Percentiles rank a stretch among this genome's conserved stretches.
These are phyloP conservation scores for Tupaia tana DNA, from an alignment of 2,113 vertebrate species.

Conservation along the genomic window DNA sequence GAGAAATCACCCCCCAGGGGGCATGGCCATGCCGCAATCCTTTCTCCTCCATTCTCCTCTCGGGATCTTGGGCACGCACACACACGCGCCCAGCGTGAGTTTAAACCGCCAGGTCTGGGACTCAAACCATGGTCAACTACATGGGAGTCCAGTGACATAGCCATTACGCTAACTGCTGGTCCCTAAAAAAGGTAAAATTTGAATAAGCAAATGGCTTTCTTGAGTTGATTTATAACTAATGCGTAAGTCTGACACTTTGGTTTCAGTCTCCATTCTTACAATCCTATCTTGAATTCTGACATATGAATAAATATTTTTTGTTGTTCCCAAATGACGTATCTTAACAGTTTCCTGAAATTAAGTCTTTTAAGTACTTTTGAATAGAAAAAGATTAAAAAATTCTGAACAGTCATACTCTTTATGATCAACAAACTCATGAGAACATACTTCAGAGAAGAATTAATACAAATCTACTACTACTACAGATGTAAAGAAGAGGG, in stretches of 20 bases:
- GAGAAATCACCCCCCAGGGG: too few relatives aligned
- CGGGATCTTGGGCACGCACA: too few relatives aligned
- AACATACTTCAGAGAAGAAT: not conserved
- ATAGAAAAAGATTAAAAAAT: conserved; percentile 13
- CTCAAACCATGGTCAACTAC: too few relatives aligned
- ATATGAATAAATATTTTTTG: not conserved
- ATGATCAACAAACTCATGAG: not conserved
- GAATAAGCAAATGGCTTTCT: conserved; percentile 5
- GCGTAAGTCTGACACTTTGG: not conserved
- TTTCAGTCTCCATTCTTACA: not conserved
- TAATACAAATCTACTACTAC: not conserved
- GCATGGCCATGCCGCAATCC: too few relatives aligned
- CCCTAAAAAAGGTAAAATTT: not conserved
- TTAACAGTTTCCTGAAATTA: conserved; percentile 25
- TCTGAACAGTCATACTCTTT: conserved; percentile 35
- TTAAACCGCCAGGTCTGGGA: too few relatives aligned
- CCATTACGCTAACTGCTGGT: too few relatives aligned
- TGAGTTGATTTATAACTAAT: conserved; percentile 1
- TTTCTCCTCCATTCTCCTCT: too few relatives aligned
- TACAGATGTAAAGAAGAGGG: not conserved
- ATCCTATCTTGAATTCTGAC: not conserved
- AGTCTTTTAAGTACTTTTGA: conserved; percentile 19
- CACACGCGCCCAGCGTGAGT: too few relatives aligned
- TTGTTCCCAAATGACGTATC: conserved; percentile 4
- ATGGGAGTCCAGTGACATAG: too few relatives aligned